These are phyloP conservation scores for Enteromius treurensis DNA, from an alignment of 2,797 vertebrate genomes.

Conservation along the genomic window DNA sequence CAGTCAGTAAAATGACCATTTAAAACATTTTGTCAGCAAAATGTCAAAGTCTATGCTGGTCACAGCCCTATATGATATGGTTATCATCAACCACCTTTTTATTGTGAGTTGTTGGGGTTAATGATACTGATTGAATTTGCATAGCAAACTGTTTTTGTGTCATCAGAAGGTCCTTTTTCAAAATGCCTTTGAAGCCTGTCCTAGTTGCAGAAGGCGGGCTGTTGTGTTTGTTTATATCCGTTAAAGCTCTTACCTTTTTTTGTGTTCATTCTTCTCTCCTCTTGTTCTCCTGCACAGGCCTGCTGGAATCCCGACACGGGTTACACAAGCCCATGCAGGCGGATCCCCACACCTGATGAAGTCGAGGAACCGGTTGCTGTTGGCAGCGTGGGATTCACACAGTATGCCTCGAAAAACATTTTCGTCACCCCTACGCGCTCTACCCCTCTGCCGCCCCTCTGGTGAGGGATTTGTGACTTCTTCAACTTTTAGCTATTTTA, in stretches of 20 bases:
- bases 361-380: conserved; percentile 71
- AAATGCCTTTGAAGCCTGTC: conserved; percentile 5
- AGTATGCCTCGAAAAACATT: conserved; percentile 72
- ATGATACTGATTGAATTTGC: background rate
- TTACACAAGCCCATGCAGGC: conserved; percentile 78
- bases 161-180: background rate
- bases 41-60: background rate
- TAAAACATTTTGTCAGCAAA: background rate
- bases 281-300: conserved; percentile 59
- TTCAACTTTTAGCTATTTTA: background rate
- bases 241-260: conserved; percentile 19
- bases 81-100: background rate
- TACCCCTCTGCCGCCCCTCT: conserved; percentile 86
- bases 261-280: background rate
- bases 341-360: conserved; percentile 85
- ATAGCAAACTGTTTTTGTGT: background rate
- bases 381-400: conserved; percentile 66
- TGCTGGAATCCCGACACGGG: conserved; percentile 68
- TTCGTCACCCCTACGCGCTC: conserved; percentile 78
- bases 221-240: conserved; percentile 47
- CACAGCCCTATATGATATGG: background rate
- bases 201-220: background rate
- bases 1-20: background rate
- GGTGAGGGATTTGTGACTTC: conserved; percentile 70
- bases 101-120: background rate